Conservation (phyloP, 2,797 vertebrate genomes). For the Bufotes viridis region DNA sequence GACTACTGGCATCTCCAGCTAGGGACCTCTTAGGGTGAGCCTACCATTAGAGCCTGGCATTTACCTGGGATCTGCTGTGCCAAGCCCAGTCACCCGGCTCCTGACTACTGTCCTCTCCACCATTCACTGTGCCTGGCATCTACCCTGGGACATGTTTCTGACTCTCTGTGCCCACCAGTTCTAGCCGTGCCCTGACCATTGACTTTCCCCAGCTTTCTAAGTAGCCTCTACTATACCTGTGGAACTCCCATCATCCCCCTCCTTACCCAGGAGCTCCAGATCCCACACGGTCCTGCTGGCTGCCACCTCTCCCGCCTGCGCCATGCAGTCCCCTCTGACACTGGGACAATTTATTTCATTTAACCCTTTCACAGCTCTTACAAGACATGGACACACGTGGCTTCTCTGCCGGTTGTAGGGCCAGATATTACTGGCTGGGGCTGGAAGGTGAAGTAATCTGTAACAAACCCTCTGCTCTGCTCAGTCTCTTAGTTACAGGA, state of each 20-base stretch:
- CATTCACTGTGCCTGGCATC: neutral
- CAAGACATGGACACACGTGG: too few species aligned
- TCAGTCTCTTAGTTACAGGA: too few species aligned
- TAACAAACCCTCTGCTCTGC: too few species aligned
- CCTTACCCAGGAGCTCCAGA: neutral
- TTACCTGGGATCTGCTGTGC: neutral
- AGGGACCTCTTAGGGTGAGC: too few species aligned
- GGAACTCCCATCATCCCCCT: neutral
- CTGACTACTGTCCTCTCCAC: neutral
- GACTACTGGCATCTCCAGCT: neutral
- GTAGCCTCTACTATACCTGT: neutral
- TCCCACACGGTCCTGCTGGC: neutral
- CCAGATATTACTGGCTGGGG: too few species aligned
- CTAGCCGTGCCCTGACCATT: neutral
- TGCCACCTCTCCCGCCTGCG: neutral
- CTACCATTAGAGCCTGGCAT: neutral
- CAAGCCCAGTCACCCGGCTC: neutral
- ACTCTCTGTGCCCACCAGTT: neutral
- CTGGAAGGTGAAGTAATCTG: too few species aligned
- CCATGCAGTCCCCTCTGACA: too few species aligned
- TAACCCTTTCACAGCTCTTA: neutral
- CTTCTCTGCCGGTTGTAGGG: too few species aligned
- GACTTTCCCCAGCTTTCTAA: neutral
- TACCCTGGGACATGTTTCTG: neutral
- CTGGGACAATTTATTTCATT: neutral